Evolutionary conservation across 2,888 invertebrate species (phyloP), one percentile per base, ranked within the genome.

Genomic region (Bruchidius siliquastri): DNA sequence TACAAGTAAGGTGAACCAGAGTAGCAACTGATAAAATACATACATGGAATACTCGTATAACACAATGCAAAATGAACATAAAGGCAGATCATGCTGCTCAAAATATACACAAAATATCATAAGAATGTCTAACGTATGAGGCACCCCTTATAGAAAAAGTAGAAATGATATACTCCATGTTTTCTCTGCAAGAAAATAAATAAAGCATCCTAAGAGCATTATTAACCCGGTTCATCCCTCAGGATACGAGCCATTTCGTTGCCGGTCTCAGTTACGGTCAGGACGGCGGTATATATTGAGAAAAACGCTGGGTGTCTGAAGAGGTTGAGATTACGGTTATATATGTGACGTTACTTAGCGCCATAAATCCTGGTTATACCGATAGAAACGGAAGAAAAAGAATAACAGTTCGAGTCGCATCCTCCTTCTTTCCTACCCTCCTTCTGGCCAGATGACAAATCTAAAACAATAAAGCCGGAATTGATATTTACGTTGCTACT

Each of bases 301-400:
- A 86, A 86, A 86, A 86, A 86, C 86, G 84, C 49, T 49, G 49
- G 49, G 85, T 83, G 83, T 82, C 83, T 83, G 84, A 83, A 84
- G 85, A 83, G 84, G 49, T 82, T 83, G 81, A 85, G 86, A 86
- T 86, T 86, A 86, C 84, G 80, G 80, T 83, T 84, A 85, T 85
- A 84, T 85, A 86, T 85, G 85, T 85, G 86, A 84, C 84, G 84
- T 81, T 82, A 82, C 49, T 49, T 82, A 79, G 81, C 79, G 81
- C 81, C 82, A 86, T 86, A 86, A 86, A 86, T 86, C 83, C 83
- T 81, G 80, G 84, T 86, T 86, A 86, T 82, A 69, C 73, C 71
- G 74, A 76, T 74, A 75, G 76, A 76, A 80, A 80, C 78, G 78
- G 78, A 74, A 80, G 76, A 80, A 80, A 21, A 78, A 79, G 79